Conservation (phyloP, 2,888 invertebrate species). For the Nephrotoma appendiculata region DNA sequence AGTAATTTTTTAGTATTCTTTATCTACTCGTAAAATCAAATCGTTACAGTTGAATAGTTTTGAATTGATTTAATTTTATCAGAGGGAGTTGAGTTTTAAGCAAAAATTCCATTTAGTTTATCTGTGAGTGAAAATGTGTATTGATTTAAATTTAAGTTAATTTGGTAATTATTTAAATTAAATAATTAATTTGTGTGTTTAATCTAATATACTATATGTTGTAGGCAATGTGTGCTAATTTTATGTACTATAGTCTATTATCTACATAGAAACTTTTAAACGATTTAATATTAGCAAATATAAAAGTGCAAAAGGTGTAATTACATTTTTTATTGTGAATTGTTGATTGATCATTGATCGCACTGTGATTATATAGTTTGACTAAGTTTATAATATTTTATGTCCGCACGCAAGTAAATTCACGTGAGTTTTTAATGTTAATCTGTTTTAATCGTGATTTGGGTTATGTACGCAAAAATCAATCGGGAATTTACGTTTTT, state of each 20-base stretch:
- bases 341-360: neutral
- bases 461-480: too few relatives aligned
- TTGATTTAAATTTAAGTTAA: neutral
- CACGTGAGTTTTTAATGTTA: too few relatives aligned
- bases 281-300: neutral
- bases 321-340: neutral
- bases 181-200: neutral
- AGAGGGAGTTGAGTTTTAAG: neutral
- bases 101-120: neutral
- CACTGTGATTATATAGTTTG: neutral
- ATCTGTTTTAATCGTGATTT: too few relatives aligned
- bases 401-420: too few relatives aligned
- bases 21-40: neutral
- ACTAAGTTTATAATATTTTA: neutral
- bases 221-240: neutral
- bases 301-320: neutral
- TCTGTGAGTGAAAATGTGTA: neutral
- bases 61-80: neutral
- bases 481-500: too few relatives aligned
- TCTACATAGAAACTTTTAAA: neutral
- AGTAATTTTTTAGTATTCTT: neutral
- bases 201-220: too few relatives aligned
- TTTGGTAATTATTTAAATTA: neutral
- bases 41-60: neutral
- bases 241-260: neutral